A percentile compares a stretch with the other conserved stretches of the same genome.
Conservation (phyloP, 2,888 invertebrate genomes). For the Muschampia plurimacula region DNA sequence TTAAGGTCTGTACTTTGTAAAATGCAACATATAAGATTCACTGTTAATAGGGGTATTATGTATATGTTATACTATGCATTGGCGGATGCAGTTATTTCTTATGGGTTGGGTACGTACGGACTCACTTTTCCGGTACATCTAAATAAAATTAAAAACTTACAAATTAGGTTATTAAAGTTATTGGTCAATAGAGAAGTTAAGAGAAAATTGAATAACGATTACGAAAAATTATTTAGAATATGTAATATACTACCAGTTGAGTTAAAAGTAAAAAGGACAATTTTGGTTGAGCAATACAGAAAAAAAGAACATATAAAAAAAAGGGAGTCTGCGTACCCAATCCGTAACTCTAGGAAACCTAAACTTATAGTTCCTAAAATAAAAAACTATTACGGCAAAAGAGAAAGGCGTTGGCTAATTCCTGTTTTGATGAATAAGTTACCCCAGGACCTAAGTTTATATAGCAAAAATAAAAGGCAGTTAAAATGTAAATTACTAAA, state of each 20-base stretch:
- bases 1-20: constrained; percentile 1
- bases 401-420: background rate
- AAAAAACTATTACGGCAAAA: too few relatives aligned
- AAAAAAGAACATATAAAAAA: background rate
- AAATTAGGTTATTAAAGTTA: background rate
- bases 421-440: background rate
- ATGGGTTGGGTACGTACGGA: background rate
- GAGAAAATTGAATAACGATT: background rate
- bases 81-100: background rate
- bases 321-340: background rate
- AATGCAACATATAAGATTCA: background rate
- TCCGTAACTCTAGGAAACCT: background rate
- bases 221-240: background rate
- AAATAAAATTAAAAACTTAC: constrained; percentile 5
- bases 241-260: constrained; percentile 10
- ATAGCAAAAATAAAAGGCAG: background rate
- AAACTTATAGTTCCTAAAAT: too few relatives aligned
- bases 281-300: background rate
- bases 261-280: background rate
- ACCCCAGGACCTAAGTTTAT: background rate
- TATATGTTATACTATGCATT: background rate
- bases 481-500: background rate
- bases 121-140: background rate
- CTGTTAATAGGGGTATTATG: background rate
- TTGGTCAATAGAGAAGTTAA: background rate